Evolutionary conservation across 2,888 invertebrate species (phyloP).

Genomic region (Cetonia aurata): DNA sequence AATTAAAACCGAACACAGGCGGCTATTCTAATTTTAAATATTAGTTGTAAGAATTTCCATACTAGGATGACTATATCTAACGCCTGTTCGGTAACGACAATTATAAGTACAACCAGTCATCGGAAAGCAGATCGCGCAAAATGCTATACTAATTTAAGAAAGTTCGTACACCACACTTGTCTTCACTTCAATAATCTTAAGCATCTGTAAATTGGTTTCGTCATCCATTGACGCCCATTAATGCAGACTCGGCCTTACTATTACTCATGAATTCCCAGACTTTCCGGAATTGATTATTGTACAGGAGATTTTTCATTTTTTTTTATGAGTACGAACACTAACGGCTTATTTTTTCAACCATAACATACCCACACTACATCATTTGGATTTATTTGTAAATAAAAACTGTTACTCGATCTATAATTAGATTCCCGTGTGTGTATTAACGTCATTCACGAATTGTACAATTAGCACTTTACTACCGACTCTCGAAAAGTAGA

Average conservation of each 20-base stretch:
- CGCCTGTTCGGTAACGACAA: conserved; percentile 18
- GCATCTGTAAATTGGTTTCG: conserved; percentile 39
- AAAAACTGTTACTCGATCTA: conserved; percentile 22
- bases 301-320: conserved; percentile 5
- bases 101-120: conserved; percentile 28
- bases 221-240: conserved; percentile 39
- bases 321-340: conserved; percentile 7
- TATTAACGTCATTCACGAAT: conserved; percentile 10
- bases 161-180: conserved; percentile 24
- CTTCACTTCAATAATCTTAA: conserved; percentile 35
- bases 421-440: conserved; percentile 11
- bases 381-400: conserved; percentile 13
- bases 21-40: conserved; percentile 35
- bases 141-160: conserved; percentile 26
- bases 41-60: conserved; percentile 37
- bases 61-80: conserved; percentile 20
- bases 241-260: conserved; percentile 21
- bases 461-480: conserved; percentile 19
- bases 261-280: conserved; percentile 40
- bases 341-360: conserved; percentile 3
- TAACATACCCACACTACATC: background rate
- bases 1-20: conserved; percentile 29
- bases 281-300: conserved; percentile 37
- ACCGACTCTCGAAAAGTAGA: background rate
- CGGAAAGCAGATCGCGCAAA: conserved; percentile 37